phyloP scores from a whole-genome alignment of 2,888 invertebrate species.

The Sarcophaga carnaria region DNA sequence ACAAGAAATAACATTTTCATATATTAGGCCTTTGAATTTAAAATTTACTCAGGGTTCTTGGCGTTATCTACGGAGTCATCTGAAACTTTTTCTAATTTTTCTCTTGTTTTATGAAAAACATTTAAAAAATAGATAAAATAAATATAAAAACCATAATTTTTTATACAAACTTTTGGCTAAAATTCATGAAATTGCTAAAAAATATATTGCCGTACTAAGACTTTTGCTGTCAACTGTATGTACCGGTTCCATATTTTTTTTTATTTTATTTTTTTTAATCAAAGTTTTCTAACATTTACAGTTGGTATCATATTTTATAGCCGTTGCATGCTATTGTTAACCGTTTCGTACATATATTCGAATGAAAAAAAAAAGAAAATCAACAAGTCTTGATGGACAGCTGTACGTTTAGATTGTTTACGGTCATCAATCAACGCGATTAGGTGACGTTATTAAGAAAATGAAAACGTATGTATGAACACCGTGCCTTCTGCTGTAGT shows the following conservation, averaged over 20 bases:
- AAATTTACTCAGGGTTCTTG: no score
- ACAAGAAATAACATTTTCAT: no score
- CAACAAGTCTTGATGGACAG: slow-evolving; percentile 48
- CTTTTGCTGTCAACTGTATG: no score
- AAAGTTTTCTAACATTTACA: slow-evolving; percentile 27
- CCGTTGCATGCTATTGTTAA: slow-evolving; percentile 26
- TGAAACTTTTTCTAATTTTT: no score
- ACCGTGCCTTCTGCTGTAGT: slow-evolving; percentile 19
- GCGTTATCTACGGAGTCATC: no score
- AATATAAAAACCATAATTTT: no score
- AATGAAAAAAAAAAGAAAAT: neutral
- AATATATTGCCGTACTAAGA: no score
- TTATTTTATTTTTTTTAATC: slow-evolving; percentile 11
- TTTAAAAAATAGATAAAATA: no score
- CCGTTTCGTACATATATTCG: slow-evolving; percentile 18
- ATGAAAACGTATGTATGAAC: neutral
- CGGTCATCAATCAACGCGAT: slow-evolving; percentile 65
- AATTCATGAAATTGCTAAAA: no score
- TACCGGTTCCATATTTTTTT: slow-evolving; percentile 15
- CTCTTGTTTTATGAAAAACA: no score
- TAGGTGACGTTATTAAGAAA: slow-evolving; percentile 41
- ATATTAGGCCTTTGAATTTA: no score
- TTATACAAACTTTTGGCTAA: no score
- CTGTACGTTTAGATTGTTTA: slow-evolving; percentile 61
- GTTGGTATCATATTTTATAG: slow-evolving; percentile 14